Evolutionary conservation across 2,113 vertebrate species (phyloP), one percentile per base, ranked within the genome.

Genomic region (Lethenteron reissneri): DNA sequence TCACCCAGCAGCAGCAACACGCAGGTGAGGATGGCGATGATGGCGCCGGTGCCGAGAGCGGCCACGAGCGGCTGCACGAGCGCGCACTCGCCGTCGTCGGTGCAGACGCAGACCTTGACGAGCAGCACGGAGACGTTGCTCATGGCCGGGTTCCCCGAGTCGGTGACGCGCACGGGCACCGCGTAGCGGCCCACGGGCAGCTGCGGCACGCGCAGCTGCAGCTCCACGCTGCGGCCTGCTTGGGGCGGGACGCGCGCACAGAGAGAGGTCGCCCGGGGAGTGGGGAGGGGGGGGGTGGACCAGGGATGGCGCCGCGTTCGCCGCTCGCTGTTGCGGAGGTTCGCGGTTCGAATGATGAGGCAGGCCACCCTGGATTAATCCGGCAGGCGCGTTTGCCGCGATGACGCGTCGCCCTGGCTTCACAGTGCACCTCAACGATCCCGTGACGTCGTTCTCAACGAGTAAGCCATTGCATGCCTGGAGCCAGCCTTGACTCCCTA

Each of bases 21-120:
- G 79, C 92, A 97, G 81, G 92, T 83, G 72, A 97, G 81, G 77
- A 97, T 95, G 76, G 89, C 87, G 64, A 89, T 87, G 70, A 95
- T 94, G 79, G 92, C 90, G 0, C 92, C 92, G 0, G 92, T 95
- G 74, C 92, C 92, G 76, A 97, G 84, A 0, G 90, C 84, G 0
- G 90, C 89, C 0, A 88, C 88, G 75, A 95, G 87, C 0, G 92
- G 89, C 1, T 89, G 91, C 0, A 86, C 74, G 1, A 87, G 82
- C 71, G 88, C 94, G 77, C 92, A 97, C 82, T 97, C 92, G 0
- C 92, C 88, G 0, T 92, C 86, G 73, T 90, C 84, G 1, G 95
- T 90, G 0, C 92, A 97, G 0, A 89, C 88, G 75, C 92, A 97
- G 80, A 97, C 92, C 80, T 96, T 97, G 75, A 96, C 87, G 73